Evolutionary conservation across 2,888 invertebrate genomes (phyloP).

Genomic region (Chloromyia formosa): DNA sequence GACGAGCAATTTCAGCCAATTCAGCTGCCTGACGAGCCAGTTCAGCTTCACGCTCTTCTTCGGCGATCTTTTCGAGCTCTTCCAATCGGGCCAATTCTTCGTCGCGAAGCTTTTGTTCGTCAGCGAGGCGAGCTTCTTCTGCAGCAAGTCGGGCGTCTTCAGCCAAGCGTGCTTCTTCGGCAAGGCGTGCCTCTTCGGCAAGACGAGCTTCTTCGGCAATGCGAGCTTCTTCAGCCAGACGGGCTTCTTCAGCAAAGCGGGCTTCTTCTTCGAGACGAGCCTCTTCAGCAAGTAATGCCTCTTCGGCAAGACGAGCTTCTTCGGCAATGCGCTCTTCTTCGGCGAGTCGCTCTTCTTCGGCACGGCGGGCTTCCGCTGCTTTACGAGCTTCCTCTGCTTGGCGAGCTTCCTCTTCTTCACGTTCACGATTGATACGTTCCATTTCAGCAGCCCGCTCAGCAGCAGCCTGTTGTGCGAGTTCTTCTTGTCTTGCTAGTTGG

Average conservation of each 20-base stretch:
- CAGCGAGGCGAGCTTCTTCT: constrained; percentile 64
- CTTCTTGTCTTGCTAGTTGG: constrained; percentile 65
- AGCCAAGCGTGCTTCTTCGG: constrained; percentile 60
- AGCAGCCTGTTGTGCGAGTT: constrained; percentile 64
- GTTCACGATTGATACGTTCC: constrained; percentile 54
- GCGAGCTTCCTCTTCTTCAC: constrained; percentile 59
- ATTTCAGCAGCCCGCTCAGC: constrained; percentile 63
- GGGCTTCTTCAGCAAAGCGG: constrained; percentile 57
- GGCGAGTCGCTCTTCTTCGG: constrained; percentile 61
- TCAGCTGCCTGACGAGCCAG: constrained; percentile 77
- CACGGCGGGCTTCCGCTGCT: constrained; percentile 60
- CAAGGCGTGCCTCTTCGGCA: constrained; percentile 56
- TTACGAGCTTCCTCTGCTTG: constrained; percentile 63
- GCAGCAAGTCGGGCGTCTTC: constrained; percentile 55
- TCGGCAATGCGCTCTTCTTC: constrained; percentile 63
- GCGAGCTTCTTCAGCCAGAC: constrained; percentile 64
- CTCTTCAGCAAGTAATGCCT: constrained; percentile 61
- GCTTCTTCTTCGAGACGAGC: constrained; percentile 63
- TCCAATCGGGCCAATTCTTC: constrained; percentile 66
- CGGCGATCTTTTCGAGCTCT: constrained; percentile 66
- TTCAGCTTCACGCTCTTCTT: constrained; percentile 70
- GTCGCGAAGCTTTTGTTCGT: constrained; percentile 65
- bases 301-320: constrained; percentile 53
- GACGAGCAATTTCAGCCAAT: constrained; percentile 72
- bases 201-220: constrained; percentile 55